Conservation (phyloP, 1,140 invertebrate genomes). For the Palaemon carinicauda region DNA sequence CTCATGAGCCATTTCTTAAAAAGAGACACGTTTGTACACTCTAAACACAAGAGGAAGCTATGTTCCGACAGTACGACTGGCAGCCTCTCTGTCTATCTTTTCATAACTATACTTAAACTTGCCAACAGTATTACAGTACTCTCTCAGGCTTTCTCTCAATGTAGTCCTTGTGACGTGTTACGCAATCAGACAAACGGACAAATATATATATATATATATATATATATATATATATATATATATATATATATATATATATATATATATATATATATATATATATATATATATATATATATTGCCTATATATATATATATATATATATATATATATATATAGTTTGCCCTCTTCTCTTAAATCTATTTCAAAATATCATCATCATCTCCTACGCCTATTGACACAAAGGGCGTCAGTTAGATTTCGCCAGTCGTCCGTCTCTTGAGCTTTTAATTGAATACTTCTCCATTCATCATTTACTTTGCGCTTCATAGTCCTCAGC, state of each 20-base stretch:
- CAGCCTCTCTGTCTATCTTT: neutral
- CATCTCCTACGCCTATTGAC: too few species aligned
- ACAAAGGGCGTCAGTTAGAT: too few species aligned
- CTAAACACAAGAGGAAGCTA: neutral
- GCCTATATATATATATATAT: neutral
- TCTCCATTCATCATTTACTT: too few species aligned
- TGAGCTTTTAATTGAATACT: too few species aligned
- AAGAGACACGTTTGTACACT: neutral
- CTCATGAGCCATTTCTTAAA: too few species aligned
- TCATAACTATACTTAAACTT: too few species aligned
- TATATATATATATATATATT: neutral
- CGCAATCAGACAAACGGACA: too few species aligned
- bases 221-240: neutral
- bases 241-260: neutral
- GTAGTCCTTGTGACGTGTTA: neutral
- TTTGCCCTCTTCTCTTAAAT: too few species aligned
- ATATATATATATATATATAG: neutral
- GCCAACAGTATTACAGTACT: neutral
- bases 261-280: neutral
- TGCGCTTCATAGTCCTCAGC: too few species aligned
- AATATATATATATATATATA: conserved; percentile 3
- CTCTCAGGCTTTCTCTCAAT: neutral
- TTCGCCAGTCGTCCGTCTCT: too few species aligned
- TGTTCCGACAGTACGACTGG: too few species aligned
- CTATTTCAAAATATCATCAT: too few species aligned